A percentile compares a stretch with the other conserved stretches of the same genome.
phyloP scores from a whole-genome alignment of 2,797 vertebrate species.

The Rhinatrema bivittatum region DNA sequence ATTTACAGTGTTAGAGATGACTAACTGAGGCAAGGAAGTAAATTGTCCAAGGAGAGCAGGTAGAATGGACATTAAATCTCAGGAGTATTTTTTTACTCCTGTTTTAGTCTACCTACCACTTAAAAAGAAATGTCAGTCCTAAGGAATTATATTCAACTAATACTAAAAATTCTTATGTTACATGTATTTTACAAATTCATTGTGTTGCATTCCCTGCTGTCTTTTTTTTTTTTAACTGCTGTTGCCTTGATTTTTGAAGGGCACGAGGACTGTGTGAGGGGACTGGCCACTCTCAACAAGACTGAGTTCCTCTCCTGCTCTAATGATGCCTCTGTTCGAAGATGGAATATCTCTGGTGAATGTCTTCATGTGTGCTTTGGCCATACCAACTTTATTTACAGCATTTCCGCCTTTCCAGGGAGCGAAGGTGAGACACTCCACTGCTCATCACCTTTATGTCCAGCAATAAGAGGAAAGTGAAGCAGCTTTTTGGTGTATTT shows the following conservation, averaged over 20 bases:
- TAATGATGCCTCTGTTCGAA: constrained; percentile 87
- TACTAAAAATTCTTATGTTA: no score
- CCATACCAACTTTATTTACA: constrained; percentile 97
- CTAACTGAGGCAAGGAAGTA: no score
- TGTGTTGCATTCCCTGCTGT: not conserved
- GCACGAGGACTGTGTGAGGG: constrained; percentile 93
- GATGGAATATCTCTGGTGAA: constrained; percentile 85
- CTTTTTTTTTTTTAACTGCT: constrained; percentile 6
- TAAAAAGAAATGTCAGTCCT: no score
- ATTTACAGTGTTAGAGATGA: no score
- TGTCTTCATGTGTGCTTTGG: constrained; percentile 86
- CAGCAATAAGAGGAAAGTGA: not conserved
- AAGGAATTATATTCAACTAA: no score
- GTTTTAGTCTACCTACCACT: no score
- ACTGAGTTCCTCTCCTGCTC: constrained; percentile 93
- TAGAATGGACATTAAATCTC: no score
- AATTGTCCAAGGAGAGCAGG: no score
- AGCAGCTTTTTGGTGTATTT: not conserved
- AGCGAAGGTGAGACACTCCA: constrained; percentile 67
- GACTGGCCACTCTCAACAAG: constrained; percentile 80
- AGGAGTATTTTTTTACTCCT: no score
- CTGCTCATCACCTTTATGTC: not conserved
- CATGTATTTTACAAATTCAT: no score
- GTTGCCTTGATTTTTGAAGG: constrained; percentile 69
- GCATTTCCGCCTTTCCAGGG: constrained; percentile 81